Base-by-base conservation (phyloP, 1,140 invertebrate genomes). In the Caenorhabditis remanei region DNA sequence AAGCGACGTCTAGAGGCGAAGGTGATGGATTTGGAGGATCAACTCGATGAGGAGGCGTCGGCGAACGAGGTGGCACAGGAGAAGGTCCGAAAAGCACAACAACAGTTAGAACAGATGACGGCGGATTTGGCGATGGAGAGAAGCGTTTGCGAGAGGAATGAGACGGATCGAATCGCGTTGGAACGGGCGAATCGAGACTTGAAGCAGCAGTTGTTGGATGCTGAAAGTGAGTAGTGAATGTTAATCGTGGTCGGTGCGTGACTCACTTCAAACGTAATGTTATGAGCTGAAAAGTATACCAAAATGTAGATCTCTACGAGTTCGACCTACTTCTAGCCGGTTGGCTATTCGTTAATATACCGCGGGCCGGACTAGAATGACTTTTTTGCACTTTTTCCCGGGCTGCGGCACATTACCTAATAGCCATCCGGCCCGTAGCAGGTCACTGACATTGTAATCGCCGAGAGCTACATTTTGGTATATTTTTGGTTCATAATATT, bases 31-130 rank as follows among this genome's bases (percentile, higher is more conserved):
- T 94, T 99, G 0, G 97, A 99, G 93, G 97, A 99, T 92, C 97
- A 98, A 92, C 93, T 99, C 16, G 97, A 99, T 90, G 97, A 99
- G 92, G 97, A 99, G 93, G 96, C 98, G 93, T 96, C 95, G 48
- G 98, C 97, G 93, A 95, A 95, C 71, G 97, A 98, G 94, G 95
- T 95, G 61, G 93, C 96, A 67, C 95, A 95, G 91, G 97, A 99
- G 93, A 96, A 96, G 88, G 95, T 96, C 65, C 94, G 96, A 87
- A 98, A 98, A 92, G 95, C 95, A 87, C 94, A 96, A 90, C 87
- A 91, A 46, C 93, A 93, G 91, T 85, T 90, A 32, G 86, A 87
- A 53, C 79, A 82, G 40, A 16, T 87, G 79, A 87, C 86, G 1
- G 58, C 56, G 13, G 86, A 87, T 24, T 61, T 87, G 7, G 82